These are phyloP conservation scores for Phalloptychus januarius DNA, from an alignment of 2,797 vertebrate genomes.

Conservation along the genomic window DNA sequence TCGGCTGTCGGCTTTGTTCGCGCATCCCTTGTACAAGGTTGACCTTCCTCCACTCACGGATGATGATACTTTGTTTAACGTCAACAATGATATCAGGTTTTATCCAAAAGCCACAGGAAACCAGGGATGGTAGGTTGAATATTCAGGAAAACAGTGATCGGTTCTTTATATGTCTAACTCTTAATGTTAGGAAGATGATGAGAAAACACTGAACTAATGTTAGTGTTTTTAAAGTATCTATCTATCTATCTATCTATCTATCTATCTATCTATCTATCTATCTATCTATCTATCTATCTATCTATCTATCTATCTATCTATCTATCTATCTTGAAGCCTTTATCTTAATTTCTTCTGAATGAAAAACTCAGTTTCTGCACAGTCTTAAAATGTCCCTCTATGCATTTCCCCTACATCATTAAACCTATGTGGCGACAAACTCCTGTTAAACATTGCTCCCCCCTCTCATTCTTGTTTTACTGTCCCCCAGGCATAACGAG, in stretches of 20 bases:
- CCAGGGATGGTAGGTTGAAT: conserved; percentile 87
- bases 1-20: conserved; percentile 83
- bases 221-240: not conserved
- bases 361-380: not conserved
- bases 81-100: conserved; percentile 92
- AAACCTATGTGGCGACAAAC: not conserved
- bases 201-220: not conserved
- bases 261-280: not conserved
- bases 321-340: not conserved
- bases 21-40: conserved; percentile 86
- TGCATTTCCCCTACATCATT: not conserved
- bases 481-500: conserved; percentile 86
- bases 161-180: not conserved
- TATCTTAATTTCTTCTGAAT: not conserved
- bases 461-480: not conserved
- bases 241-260: not conserved
- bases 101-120: conserved; percentile 87
- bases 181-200: not conserved
- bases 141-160: not conserved
- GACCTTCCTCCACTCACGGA: conserved; percentile 84
- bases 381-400: not conserved
- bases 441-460: not conserved
- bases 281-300: not conserved
- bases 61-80: conserved; percentile 91
- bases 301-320: too few relatives aligned